Evolutionary conservation across 1,140 invertebrate genomes (phyloP).

Genomic region (Ceratosolen fusciceps): DNA sequence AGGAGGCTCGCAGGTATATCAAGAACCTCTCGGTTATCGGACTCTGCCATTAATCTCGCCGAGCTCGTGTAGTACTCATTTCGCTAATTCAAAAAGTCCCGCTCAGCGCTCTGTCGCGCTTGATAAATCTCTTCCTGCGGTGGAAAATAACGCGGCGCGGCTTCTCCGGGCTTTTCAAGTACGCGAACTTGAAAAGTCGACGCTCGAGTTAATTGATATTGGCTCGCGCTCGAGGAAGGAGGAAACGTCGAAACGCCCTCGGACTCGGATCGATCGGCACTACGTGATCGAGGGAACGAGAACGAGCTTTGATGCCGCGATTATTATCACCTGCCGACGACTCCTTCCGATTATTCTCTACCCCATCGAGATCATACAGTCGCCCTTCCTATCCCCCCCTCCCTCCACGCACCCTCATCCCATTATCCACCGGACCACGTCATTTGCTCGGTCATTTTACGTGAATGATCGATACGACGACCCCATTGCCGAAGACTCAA

Average conservation of each 20-base stretch:
- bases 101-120: conserved; percentile 42
- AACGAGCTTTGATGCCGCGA: not conserved
- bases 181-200: conserved; percentile 45
- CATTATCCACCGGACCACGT: too few species aligned
- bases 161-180: too few species aligned
- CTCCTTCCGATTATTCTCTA: too few species aligned
- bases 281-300: not conserved
- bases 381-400: too few species aligned
- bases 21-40: too few species aligned
- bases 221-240: not conserved
- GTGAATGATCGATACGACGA: too few species aligned
- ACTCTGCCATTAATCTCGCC: conserved; percentile 34
- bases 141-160: not conserved
- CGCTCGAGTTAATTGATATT: conserved; percentile 41
- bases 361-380: too few species aligned
- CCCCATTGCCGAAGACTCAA: too few species aligned
- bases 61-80: conserved; percentile 18
- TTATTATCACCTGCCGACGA: too few species aligned
- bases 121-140: conserved; percentile 44
- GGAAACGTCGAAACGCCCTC: conserved; percentile 6
- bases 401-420: too few species aligned
- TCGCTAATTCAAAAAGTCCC: conserved; percentile 36
- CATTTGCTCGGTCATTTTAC: too few species aligned
- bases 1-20: too few species aligned
- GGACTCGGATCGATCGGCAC: not conserved